Percentiles rank a stretch among this genome's conserved stretches.
Evolutionary conservation across 2,888 invertebrate species (phyloP).

Genomic region (Patella pellucida): DNA sequence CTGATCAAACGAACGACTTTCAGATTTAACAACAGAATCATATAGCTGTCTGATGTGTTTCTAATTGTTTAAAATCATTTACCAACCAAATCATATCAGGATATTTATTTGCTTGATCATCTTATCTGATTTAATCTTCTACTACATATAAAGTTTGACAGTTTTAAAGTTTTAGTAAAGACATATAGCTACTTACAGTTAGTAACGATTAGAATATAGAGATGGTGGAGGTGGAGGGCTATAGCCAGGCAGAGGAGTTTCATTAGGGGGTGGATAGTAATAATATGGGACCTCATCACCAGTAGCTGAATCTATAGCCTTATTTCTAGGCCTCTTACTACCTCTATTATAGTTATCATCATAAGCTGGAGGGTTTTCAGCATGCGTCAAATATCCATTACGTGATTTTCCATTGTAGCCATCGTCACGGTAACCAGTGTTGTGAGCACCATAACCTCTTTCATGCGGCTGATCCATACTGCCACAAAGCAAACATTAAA

Average conservation of each 20-base stretch:
- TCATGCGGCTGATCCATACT: neutral
- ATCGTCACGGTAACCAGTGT: slow-evolving; percentile 9
- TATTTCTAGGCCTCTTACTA: neutral
- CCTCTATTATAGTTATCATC: neutral
- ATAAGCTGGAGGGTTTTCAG: neutral
- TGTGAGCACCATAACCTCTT: slow-evolving; percentile 4
- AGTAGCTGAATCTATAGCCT: neutral
- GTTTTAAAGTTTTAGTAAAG: too few relatives aligned
- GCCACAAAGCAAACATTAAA: slow-evolving; percentile 4
- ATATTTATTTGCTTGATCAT: too few relatives aligned
- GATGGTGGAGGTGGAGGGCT: neutral
- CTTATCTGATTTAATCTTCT: too few relatives aligned
- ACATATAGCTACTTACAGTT: too few relatives aligned
- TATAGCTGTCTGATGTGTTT: too few relatives aligned
- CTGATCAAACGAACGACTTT: too few relatives aligned
- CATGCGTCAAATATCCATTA: slow-evolving; percentile 3
- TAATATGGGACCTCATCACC: slow-evolving; percentile 4
- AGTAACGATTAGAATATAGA: too few relatives aligned
- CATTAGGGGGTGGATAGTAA: neutral
- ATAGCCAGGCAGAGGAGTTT: neutral
- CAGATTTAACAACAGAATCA: too few relatives aligned
- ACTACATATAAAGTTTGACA: too few relatives aligned
- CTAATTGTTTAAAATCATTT: too few relatives aligned
- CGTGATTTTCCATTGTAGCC: neutral
- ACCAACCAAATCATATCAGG: too few relatives aligned